phyloP scores from a whole-genome alignment of 2,113 vertebrate genomes.

The Parotia lawesii region DNA sequence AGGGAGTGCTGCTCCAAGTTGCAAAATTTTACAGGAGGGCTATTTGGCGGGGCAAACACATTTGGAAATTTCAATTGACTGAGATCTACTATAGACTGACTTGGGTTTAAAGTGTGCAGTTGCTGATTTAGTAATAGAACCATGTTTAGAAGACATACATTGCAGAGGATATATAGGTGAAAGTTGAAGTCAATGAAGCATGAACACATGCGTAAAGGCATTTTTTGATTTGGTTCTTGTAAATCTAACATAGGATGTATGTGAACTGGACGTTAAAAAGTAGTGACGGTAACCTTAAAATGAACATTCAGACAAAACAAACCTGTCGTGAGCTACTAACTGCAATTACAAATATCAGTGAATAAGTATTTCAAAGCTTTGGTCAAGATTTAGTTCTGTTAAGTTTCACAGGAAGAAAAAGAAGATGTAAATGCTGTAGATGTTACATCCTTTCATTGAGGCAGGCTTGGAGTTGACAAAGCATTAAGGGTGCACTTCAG shows the following conservation, averaged over 20 bases:
- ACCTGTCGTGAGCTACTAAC: neutral
- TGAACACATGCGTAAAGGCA: rapidly evolving
- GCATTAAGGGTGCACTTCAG: neutral
- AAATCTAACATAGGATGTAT: neutral
- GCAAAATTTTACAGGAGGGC: neutral
- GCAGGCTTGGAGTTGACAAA: neutral
- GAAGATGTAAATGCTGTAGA: neutral
- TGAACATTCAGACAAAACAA: neutral
- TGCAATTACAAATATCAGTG: neutral
- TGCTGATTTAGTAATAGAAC: neutral
- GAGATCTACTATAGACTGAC: neutral
- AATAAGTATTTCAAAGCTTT: neutral
- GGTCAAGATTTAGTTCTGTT: neutral
- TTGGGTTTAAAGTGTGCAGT: neutral
- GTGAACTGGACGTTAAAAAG: neutral
- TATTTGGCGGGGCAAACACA: neutral
- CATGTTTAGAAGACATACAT: neutral
- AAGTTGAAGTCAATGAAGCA: neutral
- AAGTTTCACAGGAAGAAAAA: neutral
- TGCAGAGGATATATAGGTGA: neutral
- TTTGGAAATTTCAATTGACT: neutral
- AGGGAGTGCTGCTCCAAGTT: neutral
- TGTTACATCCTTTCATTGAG: neutral
- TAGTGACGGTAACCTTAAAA: neutral
- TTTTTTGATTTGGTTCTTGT: neutral